Base-by-base conservation (phyloP, 1,140 invertebrate genomes). In the Zaprionus africanus region DNA sequence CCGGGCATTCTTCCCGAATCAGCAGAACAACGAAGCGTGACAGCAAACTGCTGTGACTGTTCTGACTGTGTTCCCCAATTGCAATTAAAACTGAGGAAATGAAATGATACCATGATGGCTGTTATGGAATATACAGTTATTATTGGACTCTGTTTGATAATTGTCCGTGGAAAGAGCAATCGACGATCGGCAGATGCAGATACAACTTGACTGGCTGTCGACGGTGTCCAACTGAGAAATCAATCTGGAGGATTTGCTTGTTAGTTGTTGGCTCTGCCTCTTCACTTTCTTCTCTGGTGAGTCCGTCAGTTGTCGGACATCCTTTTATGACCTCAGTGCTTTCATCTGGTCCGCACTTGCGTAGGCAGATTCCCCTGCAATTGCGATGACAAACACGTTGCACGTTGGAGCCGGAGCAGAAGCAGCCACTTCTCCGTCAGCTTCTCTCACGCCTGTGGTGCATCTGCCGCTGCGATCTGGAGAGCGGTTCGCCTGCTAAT, bases 361-460 rank as follows among this genome's bases (percentile, higher is more conserved):
- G 82, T 87, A 67, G 83, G 79, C 19, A 46, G 41, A 65, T 60
- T 54, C 38, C 54, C 51, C 41, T 67, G 68, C 60, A 78, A 54
- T 76, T 82, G 62, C 64, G 49, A 87, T 72, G 70, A 75, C 69
- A 87, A 83, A 72, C 84, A 87, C 83, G 80, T 81, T 77, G 51
- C 57, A 58, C 31, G 83, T 81, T 77, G 51, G 54, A 58, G 41
- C 53, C 31, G 58, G 46, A 56, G n/a, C 67, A 58, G 56, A 58
- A 22, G 43, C 57, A 36, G 54, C 59, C 49, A 13, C 34, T 17
- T 31, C 57, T 41, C 13, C 24, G 31, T 59, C 46, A 75, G 58
- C 69, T 73, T 77, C 68, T 77, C 63, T 87, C 80, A 77, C 78
- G 49, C 66, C 78, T 69, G 64, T 65, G 62, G 74, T 68, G 78